Conservation (phyloP, 2,113 vertebrate genomes). For the Eonycteris spelaea region DNA sequence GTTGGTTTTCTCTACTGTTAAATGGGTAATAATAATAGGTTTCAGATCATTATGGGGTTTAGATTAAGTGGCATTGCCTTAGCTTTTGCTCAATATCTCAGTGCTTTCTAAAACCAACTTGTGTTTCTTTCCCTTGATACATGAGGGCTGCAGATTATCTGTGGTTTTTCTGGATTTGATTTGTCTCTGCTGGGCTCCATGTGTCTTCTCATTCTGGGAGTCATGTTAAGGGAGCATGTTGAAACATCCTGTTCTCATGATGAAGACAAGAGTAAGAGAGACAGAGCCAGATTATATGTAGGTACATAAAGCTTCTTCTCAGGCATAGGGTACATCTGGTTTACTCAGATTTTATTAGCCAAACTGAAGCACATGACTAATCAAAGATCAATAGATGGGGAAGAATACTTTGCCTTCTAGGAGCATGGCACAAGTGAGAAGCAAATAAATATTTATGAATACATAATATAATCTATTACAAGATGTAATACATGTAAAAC, state of each 20-base stretch:
- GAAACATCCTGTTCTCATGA: background rate
- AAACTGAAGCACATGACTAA: background rate
- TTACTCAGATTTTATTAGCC: background rate
- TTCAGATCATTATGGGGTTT: background rate
- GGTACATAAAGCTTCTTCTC: background rate
- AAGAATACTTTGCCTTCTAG: background rate
- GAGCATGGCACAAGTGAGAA: background rate
- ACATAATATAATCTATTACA: background rate
- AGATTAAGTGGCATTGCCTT: background rate
- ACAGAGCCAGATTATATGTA: background rate
- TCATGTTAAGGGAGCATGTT: background rate
- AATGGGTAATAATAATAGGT: background rate
- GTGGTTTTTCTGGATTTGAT: background rate
- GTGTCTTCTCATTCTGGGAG: background rate
- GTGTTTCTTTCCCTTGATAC: constrained; percentile 11
- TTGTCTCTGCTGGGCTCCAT: background rate
- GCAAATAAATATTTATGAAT: background rate
- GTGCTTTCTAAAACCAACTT: background rate
- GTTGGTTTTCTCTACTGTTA: background rate
- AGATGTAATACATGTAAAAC: background rate
- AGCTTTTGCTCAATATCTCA: background rate
- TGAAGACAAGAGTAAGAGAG: background rate
- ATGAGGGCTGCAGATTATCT: background rate
- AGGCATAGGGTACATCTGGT: background rate
- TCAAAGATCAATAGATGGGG: background rate